phyloP scores from a whole-genome alignment of 2,113 vertebrate genomes.

The Leucoraja erinaceus region DNA sequence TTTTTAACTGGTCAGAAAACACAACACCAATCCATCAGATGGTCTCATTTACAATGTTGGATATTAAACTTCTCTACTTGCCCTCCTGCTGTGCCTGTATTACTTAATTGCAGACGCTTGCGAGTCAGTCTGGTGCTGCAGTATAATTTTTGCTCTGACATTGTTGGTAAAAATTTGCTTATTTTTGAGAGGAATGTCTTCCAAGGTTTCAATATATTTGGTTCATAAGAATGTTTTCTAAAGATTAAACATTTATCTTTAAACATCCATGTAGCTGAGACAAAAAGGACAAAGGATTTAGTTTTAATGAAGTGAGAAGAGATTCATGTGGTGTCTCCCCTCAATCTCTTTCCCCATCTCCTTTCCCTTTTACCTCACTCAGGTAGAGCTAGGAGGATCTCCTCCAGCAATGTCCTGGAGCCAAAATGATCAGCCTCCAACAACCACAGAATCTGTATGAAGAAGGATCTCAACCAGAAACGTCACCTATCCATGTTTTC shows the following conservation, averaged over 20 bases:
- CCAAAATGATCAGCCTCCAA: no score
- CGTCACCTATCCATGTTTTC: no score
- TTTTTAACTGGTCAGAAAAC: background rate
- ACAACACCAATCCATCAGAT: background rate
- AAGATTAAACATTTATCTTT: background rate
- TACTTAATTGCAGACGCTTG: background rate
- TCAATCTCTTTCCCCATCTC: no score
- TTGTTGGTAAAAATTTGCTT: background rate
- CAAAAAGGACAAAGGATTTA: background rate
- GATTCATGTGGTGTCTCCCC: no score
- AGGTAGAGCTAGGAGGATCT: no score
- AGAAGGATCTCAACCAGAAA: no score
- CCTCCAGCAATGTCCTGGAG: no score
- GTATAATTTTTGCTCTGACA: background rate
- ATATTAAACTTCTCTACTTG: background rate
- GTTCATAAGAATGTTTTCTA: background rate
- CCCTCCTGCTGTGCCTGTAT: background rate
- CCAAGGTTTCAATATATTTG: background rate
- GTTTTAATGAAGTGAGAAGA: background rate
- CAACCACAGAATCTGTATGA: no score
- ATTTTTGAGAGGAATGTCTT: background rate
- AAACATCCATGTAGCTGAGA: background rate
- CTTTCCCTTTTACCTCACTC: no score
- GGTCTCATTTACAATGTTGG: background rate
- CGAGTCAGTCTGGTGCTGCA: background rate